Evolutionary conservation across 2,113 vertebrate genomes (phyloP).

Genomic region (Cinclus cinclus): DNA sequence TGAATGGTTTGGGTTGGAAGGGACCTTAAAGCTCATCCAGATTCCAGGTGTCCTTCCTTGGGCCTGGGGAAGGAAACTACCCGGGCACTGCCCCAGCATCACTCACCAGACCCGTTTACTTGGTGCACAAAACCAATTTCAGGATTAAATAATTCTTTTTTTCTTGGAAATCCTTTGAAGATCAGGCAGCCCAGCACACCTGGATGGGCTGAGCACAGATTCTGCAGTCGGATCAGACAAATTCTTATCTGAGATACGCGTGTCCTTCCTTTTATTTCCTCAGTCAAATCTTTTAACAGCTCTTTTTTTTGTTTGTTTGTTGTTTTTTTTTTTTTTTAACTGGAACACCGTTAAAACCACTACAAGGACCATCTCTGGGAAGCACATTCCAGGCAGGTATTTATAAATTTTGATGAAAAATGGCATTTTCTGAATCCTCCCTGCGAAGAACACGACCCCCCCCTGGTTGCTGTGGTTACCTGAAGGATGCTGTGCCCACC

Average conservation of each 20-base stretch:
- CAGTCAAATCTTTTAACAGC: neutral
- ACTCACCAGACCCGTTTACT: neutral
- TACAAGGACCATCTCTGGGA: neutral
- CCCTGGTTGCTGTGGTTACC: slow-evolving; percentile 43
- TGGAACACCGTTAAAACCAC: neutral
- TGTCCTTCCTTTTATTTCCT: neutral
- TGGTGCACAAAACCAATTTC: neutral
- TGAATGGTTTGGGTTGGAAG: neutral
- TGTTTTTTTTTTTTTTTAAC: too few relatives aligned
- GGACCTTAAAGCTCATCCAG: neutral
- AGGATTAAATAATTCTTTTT: neutral
- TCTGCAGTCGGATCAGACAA: neutral
- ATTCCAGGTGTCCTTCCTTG: neutral
- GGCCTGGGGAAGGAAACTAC: neutral
- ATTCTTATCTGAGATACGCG: neutral
- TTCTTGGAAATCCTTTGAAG: neutral
- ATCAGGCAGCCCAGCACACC: neutral
- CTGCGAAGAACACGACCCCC: neutral
- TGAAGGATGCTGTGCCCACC: neutral
- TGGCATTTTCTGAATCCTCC: neutral
- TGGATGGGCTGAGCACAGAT: rapidly evolving
- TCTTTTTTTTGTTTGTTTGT: neutral
- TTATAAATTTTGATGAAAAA: slow-evolving; percentile 12
- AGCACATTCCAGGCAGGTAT: neutral
- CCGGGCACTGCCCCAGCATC: neutral